Conservation (phyloP, 2,888 invertebrate species). For the Trachelus iudaicus region DNA sequence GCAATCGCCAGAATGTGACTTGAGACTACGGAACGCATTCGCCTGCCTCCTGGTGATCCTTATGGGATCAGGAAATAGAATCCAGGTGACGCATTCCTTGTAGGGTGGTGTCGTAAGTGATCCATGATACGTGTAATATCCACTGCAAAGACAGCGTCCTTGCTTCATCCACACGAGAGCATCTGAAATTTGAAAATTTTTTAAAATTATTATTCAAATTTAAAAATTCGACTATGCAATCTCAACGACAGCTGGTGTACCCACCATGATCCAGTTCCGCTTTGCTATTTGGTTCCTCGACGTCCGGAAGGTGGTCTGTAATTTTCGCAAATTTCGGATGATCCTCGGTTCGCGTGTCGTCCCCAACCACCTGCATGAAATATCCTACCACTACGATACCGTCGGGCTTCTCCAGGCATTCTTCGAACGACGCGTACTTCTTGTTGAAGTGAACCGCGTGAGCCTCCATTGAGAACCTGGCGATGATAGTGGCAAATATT, state of each 20-base stretch:
- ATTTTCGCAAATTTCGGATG: slow-evolving; percentile 41
- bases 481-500: neutral
- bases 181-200: slow-evolving; percentile 19
- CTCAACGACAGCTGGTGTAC: neutral
- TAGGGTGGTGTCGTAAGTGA: slow-evolving; percentile 48
- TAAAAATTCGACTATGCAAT: neutral
- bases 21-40: slow-evolving; percentile 14
- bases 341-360: slow-evolving; percentile 27
- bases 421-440: slow-evolving; percentile 39
- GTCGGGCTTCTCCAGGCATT: slow-evolving; percentile 42
- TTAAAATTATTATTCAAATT: neutral
- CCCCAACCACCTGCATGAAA: slow-evolving; percentile 41
- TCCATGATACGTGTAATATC: slow-evolving; percentile 52
- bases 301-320: slow-evolving; percentile 36
- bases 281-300: slow-evolving; percentile 26
- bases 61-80: slow-evolving; percentile 41
- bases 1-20: slow-evolving; percentile 13
- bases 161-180: slow-evolving; percentile 43
- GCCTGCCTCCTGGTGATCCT: slow-evolving; percentile 48
- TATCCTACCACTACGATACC: slow-evolving; percentile 46
- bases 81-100: slow-evolving; percentile 51
- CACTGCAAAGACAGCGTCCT: slow-evolving; percentile 26
- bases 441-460: slow-evolving; percentile 48
- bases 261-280: slow-evolving; percentile 15
- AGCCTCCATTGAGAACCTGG: slow-evolving; percentile 50